A percentile compares a stretch with the other conserved stretches of the same genome.
phyloP scores from a whole-genome alignment of 2,797 vertebrate genomes.

The Fratercula arctica region DNA sequence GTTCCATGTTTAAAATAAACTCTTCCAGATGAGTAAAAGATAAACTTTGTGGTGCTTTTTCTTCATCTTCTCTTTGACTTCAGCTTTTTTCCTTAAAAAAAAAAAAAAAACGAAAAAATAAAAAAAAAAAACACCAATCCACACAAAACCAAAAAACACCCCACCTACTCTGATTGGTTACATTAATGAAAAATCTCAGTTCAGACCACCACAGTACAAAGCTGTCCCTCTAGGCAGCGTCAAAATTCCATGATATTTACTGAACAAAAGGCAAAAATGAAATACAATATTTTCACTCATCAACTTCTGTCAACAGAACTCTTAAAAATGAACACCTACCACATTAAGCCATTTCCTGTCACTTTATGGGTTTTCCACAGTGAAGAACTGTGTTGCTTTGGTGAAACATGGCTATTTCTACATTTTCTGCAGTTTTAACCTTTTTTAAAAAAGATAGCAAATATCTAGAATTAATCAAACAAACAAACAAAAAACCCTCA shows the following conservation, averaged over 20 bases:
- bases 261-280: conserved; percentile 62
- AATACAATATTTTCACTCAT: conserved; percentile 66
- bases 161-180: conserved; percentile 57
- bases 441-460: neutral
- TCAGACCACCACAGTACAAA: conserved; percentile 70
- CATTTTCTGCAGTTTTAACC: conserved; percentile 12
- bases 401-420: conserved; percentile 33
- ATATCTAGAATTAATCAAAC: neutral
- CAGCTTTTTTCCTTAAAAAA: conserved; percentile 3
- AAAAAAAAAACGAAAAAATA: neutral
- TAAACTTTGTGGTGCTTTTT: conserved; percentile 76
- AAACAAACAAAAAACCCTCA: neutral
- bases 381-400: neutral
- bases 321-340: conserved; percentile 73
- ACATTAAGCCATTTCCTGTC: conserved; percentile 73
- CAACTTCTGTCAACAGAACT: conserved; percentile 75
- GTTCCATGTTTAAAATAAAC: conserved; percentile 84
- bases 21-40: conserved; percentile 87
- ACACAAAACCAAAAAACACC: neutral
- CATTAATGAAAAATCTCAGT: conserved; percentile 67
- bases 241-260: conserved; percentile 56
- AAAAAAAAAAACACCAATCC: neutral
- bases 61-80: conserved; percentile 66
- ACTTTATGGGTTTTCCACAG: conserved; percentile 72
- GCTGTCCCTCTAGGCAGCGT: conserved; percentile 64